Base-by-base conservation (phyloP, 2,888 invertebrate species). In the Iselma pallidipennis region DNA sequence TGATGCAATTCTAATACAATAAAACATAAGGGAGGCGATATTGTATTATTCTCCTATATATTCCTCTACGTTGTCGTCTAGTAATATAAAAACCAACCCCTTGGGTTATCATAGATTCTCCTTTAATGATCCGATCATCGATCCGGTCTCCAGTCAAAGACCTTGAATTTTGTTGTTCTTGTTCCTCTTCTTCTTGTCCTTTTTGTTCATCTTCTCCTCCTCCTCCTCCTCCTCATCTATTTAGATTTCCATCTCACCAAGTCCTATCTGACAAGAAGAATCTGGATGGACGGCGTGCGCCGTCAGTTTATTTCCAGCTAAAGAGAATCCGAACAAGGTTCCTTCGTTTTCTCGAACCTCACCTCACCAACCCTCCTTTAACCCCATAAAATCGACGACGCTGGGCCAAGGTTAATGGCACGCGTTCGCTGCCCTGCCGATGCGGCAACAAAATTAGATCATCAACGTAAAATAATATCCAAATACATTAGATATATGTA, bases 331-430 rank as follows among this genome's bases (percentile, higher is more conserved):
- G 56, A 31, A 52, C 49, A 33, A 51, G 29, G 16, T 12, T 21
- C 55, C 19, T 50, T 26, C 14, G 42, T 51, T 28, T 31, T 31
- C 51, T 51, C 19, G 42, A 42, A 42, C 10, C 42, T 21, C 42
- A 16, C 42, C n/a, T n/a, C 42, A 42, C 42, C 42, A 42, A 42
- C 21, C 42, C 42, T 42, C 42, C 6, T 5, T n/a, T 29, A 26
- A 31, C 19, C 19, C 51, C 16, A 28, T 21, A n/a, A n/a, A n/a
- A n/a, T n/a, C n/a, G n/a, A n/a, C 53, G 63, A 52, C 53, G 66
- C 66, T 65, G 63, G 66, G 70, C 70, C 70, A 70, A 70, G 70
- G 70, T 70, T 68, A 69, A 66, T 66, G 66, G 65, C 69, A 68
- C 68, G 69, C 57, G 65, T 60, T 63, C 64, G 62, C 59, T 63